Evolutionary conservation across 37 sponge, comb jelly and placozoan species (phyloP).

Genomic region (Ianthella basta): DNA sequence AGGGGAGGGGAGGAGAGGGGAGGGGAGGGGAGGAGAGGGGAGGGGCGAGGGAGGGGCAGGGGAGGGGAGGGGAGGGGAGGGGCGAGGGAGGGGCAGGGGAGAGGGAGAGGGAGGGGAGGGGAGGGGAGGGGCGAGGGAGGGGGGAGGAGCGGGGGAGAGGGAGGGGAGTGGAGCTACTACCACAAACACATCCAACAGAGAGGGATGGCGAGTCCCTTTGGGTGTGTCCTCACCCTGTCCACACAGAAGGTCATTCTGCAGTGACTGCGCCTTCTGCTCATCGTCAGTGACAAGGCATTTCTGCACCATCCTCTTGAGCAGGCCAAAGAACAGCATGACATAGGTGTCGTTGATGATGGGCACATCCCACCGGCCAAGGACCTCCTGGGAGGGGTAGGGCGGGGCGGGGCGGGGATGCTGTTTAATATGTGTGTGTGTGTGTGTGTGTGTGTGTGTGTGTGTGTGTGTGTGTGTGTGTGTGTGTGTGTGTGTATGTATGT

Average conservation of each 20-base stretch:
- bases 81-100: neutral
- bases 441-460: neutral
- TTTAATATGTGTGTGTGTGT: neutral
- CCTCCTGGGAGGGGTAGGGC: conserved; percentile 75
- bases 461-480: neutral
- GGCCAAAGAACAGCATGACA: conserved; percentile 90
- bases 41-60: neutral
- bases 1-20: neutral
- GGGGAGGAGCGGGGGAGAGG: neutral
- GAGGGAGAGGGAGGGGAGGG: conserved; percentile 10
- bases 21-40: neutral
- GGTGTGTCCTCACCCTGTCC: conserved; percentile 95
- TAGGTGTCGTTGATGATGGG: conserved; percentile 86
- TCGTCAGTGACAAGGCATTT: conserved; percentile 43
- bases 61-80: neutral
- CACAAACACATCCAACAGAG: too few relatives aligned
- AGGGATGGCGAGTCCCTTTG: too few relatives aligned
- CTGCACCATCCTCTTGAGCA: conserved; percentile 76
- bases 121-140: neutral
- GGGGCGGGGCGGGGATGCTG: neutral
- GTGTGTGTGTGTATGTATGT: neutral
- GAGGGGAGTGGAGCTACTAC: too few relatives aligned
- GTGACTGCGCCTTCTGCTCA: conserved; percentile 68
- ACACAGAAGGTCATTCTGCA: conserved; percentile 90
- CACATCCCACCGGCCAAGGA: conserved; percentile 77